phyloP scores from a whole-genome alignment of 2,113 vertebrate species.

The Diadophis punctatus region DNA sequence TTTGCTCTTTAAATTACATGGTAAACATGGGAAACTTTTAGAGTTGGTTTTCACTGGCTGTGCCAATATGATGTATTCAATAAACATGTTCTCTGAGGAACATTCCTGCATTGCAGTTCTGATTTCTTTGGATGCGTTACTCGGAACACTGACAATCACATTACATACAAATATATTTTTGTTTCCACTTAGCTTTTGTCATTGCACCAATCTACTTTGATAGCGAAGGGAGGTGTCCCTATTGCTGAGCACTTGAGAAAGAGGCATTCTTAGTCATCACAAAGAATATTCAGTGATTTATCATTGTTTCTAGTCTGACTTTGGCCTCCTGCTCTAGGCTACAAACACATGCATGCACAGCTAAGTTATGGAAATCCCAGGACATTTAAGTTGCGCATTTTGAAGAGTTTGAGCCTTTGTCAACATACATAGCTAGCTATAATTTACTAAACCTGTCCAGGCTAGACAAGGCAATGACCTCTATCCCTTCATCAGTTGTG shows the following conservation, averaged over 20 bases:
- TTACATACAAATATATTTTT: neutral
- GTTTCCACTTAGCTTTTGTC: neutral
- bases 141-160: too few relatives aligned
- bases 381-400: neutral
- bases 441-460: neutral
- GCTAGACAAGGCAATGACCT: neutral
- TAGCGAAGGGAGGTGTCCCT: neutral
- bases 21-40: too few relatives aligned
- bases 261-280: neutral
- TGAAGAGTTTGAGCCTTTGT: neutral
- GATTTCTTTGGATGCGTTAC: too few relatives aligned
- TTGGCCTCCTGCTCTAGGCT: neutral
- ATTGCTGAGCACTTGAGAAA: neutral
- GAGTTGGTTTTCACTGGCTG: too few relatives aligned
- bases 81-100: too few relatives aligned
- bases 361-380: neutral
- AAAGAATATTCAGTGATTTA: neutral
- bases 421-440: rapidly evolving
- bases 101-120: too few relatives aligned
- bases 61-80: too few relatives aligned
- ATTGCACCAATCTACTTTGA: neutral
- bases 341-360: neutral
- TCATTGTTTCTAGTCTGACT: too few relatives aligned
- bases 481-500: neutral
- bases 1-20: too few relatives aligned